Conservation (phyloP, 2,113 vertebrate genomes). For the Accipiter virgatus region DNA sequence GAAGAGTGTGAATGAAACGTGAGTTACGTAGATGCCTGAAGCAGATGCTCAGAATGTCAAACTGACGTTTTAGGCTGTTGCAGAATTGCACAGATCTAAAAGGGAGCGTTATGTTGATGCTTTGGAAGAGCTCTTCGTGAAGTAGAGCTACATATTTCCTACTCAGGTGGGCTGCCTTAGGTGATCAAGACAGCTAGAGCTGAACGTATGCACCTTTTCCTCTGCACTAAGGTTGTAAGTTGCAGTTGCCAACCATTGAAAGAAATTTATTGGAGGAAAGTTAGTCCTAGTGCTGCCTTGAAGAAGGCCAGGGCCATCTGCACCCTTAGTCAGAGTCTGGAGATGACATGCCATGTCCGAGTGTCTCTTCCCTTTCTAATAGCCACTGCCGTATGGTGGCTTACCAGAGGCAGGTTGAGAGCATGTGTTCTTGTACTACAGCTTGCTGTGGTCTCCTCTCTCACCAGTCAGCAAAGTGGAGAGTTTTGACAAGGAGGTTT, state of each 20-base stretch:
- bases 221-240: not conserved
- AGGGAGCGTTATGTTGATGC: fast-evolving
- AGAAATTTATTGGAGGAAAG: not conserved
- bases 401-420: not conserved
- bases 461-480: not conserved
- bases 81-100: not conserved
- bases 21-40: not conserved
- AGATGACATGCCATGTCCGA: fast-evolving
- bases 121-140: not conserved
- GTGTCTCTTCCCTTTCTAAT: not conserved
- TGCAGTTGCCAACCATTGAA: not conserved
- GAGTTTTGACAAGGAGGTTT: not conserved
- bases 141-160: not conserved
- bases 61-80: not conserved
- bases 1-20: not conserved
- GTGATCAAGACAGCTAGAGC: not conserved
- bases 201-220: not conserved
- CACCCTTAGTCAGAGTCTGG: not conserved
- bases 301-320: not conserved
- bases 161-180: not conserved
- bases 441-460: not conserved
- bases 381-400: not conserved
- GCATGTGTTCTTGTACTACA: not conserved
- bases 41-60: not conserved
- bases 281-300: not conserved